Conservation (phyloP, 2,888 invertebrate genomes). For the Torymus auratus region DNA sequence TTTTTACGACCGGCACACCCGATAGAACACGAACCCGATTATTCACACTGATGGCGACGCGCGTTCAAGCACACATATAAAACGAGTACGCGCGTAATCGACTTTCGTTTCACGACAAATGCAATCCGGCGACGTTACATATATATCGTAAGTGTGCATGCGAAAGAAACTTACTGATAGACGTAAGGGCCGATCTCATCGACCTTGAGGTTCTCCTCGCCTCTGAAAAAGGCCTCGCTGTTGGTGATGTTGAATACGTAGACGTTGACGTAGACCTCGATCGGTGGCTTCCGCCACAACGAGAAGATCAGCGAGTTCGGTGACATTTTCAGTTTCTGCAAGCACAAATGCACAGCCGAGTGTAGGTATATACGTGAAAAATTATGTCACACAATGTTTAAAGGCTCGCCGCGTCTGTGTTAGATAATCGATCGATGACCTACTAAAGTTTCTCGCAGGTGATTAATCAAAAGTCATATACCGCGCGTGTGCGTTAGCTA, state of each 20-base stretch:
- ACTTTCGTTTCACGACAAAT: not conserved
- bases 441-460: not conserved
- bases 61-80: too few relatives aligned
- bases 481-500: too few relatives aligned
- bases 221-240: slow-evolving; percentile 82
- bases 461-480: too few relatives aligned
- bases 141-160: not conserved
- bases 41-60: too few relatives aligned
- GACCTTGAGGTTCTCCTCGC: slow-evolving; percentile 83
- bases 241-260: slow-evolving; percentile 91
- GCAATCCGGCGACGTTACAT: not conserved
- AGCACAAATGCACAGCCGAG: slow-evolving; percentile 16
- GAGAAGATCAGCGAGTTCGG: slow-evolving; percentile 80
- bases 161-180: slow-evolving; percentile 82
- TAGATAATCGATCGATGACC: slow-evolving; percentile 25
- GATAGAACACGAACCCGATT: too few relatives aligned
- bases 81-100: too few relatives aligned
- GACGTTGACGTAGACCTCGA: slow-evolving; percentile 82
- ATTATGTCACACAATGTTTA: too few relatives aligned
- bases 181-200: slow-evolving; percentile 89
- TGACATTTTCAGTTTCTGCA: slow-evolving; percentile 78
- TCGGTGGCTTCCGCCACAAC: slow-evolving; percentile 83
- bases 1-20: too few relatives aligned
- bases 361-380: too few relatives aligned
- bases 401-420: not conserved